Evolutionary conservation across 2,797 vertebrate species (phyloP).

Genomic region (Gadopsis marmoratus): DNA sequence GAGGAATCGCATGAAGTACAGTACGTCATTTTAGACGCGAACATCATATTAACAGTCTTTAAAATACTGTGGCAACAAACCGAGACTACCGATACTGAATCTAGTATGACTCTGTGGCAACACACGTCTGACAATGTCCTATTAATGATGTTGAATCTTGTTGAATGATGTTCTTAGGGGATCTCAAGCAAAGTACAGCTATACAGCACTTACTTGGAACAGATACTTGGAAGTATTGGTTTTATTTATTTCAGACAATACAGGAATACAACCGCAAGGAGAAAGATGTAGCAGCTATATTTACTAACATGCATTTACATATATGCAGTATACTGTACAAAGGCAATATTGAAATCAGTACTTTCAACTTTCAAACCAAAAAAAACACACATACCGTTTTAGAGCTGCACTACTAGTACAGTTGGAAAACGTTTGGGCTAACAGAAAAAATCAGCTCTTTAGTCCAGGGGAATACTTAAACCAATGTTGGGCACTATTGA

Average conservation of each 20-base stretch:
- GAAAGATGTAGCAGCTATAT: neutral
- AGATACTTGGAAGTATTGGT: neutral
- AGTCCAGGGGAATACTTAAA: neutral
- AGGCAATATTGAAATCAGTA: neutral
- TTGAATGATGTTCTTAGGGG: conserved; percentile 6
- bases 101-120: conserved; percentile 19
- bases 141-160: conserved; percentile 31
- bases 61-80: neutral
- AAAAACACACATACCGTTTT: neutral
- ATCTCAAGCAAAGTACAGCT: conserved; percentile 6
- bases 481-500: neutral
- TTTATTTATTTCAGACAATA: conserved; percentile 5
- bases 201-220: neutral
- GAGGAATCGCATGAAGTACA: neutral
- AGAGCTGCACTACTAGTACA: neutral
- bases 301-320: neutral
- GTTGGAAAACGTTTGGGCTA: neutral
- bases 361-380: neutral
- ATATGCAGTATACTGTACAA: neutral
- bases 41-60: neutral
- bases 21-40: neutral
- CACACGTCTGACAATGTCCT: conserved; percentile 18
- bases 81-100: conserved; percentile 18
- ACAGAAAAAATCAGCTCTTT: neutral
- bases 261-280: neutral